Conservation (phyloP, 2,797 vertebrate genomes). For the Liasis olivaceus region DNA sequence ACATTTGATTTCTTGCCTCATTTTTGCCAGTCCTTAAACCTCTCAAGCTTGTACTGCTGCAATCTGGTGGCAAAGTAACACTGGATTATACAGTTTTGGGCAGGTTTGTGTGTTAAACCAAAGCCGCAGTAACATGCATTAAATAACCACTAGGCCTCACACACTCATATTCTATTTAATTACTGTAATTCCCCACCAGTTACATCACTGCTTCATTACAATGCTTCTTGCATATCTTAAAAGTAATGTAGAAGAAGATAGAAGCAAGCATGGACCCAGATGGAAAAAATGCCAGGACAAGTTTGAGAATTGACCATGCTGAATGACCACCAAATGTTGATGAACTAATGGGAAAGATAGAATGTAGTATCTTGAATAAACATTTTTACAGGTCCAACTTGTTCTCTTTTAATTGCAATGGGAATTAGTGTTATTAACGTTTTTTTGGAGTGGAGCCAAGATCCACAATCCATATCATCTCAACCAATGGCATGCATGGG, state of each 20-base stretch:
- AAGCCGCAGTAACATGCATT: background rate
- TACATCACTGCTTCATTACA: background rate
- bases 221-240: background rate
- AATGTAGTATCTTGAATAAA: background rate
- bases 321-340: background rate
- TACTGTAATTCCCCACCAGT: background rate
- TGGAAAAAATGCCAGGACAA: background rate
- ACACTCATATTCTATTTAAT: background rate
- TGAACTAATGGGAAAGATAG: background rate
- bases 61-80: background rate
- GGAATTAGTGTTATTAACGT: background rate
- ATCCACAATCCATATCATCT: background rate
- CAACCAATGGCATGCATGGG: background rate
- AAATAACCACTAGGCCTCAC: background rate
- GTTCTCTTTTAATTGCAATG: background rate
- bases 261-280: background rate
- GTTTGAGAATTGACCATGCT: background rate
- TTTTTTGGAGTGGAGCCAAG: background rate
- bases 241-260: background rate
- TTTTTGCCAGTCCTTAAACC: background rate
- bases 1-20: background rate
- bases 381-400: background rate
- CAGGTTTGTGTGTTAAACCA: background rate
- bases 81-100: background rate
- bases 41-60: background rate